These are phyloP conservation scores for Rhodeus uyekii DNA, from an alignment of 2,797 vertebrate species.

Conservation along the genomic window DNA sequence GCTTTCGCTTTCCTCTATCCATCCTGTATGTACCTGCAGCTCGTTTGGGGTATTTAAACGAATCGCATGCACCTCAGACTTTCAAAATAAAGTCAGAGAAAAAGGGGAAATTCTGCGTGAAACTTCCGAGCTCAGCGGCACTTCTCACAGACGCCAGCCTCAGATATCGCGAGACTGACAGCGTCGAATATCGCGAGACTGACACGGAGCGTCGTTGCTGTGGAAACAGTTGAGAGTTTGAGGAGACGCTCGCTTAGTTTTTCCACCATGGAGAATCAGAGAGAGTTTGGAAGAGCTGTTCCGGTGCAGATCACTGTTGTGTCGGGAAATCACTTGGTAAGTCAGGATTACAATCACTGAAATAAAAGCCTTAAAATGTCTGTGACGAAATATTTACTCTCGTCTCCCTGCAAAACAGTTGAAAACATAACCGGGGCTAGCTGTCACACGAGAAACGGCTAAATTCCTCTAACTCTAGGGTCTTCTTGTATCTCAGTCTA, in stretches of 20 bases:
- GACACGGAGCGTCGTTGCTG: constrained; percentile 23
- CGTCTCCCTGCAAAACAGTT: not conserved
- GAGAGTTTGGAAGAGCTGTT: constrained; percentile 18
- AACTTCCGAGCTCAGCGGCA: not conserved
- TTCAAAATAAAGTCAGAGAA: not conserved
- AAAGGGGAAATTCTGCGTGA: not conserved
- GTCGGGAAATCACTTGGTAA: constrained; percentile 55
- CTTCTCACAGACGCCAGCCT: not conserved
- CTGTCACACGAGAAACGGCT: not conserved
- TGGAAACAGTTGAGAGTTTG: constrained; percentile 46
- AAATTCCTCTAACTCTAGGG: too few relatives aligned
- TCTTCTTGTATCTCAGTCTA: not conserved
- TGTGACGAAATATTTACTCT: not conserved
- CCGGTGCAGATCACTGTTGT: constrained; percentile 54
- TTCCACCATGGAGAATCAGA: constrained; percentile 49
- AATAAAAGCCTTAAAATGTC: not conserved
- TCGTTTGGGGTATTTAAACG: not conserved
- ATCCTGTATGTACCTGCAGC: not conserved
- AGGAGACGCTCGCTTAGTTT: not conserved
- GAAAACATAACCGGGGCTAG: not conserved
- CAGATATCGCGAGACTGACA: too few relatives aligned
- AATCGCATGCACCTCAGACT: not conserved
- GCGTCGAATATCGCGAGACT: constrained; percentile 7
- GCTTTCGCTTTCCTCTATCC: not conserved
- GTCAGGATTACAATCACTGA: too few relatives aligned